Evolutionary conservation across 2,888 invertebrate species (phyloP).

Genomic region (Eilema griseolum): DNA sequence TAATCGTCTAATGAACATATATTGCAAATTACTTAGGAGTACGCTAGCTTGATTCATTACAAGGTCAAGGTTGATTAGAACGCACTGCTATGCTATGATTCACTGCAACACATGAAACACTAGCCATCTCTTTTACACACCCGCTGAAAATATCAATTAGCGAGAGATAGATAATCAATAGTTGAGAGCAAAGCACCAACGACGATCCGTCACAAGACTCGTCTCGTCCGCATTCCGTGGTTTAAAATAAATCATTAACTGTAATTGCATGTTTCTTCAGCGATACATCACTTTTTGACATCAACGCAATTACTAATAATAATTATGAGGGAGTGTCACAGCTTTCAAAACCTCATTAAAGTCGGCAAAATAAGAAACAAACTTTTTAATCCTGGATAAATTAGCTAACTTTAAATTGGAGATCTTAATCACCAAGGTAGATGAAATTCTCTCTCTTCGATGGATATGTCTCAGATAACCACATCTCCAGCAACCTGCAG

Average conservation of each 20-base stretch:
- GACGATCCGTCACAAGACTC: slow-evolving; percentile 67
- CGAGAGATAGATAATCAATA: slow-evolving; percentile 57
- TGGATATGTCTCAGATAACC: too few species aligned
- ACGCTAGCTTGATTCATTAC: slow-evolving; percentile 69
- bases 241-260: slow-evolving; percentile 79
- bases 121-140: slow-evolving; percentile 62
- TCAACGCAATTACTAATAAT: slow-evolving; percentile 35
- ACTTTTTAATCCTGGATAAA: too few species aligned
- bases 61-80: slow-evolving; percentile 80
- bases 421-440: too few species aligned
- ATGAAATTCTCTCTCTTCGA: too few species aligned
- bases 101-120: slow-evolving; percentile 45
- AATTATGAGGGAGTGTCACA: background rate
- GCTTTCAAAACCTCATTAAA: background rate
- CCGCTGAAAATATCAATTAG: slow-evolving; percentile 42
- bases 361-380: too few species aligned
- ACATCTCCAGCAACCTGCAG: too few species aligned
- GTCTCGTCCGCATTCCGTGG: slow-evolving; percentile 71
- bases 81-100: slow-evolving; percentile 60
- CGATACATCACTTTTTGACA: slow-evolving; percentile 57
- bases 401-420: too few species aligned
- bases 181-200: slow-evolving; percentile 51
- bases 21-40: slow-evolving; percentile 68
- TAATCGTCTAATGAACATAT: slow-evolving; percentile 20
- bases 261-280: slow-evolving; percentile 57